A percentile compares a stretch with the other conserved stretches of the same genome.
phyloP scores from a whole-genome alignment of 2,888 invertebrate species.

The Prenolepis imparis region DNA sequence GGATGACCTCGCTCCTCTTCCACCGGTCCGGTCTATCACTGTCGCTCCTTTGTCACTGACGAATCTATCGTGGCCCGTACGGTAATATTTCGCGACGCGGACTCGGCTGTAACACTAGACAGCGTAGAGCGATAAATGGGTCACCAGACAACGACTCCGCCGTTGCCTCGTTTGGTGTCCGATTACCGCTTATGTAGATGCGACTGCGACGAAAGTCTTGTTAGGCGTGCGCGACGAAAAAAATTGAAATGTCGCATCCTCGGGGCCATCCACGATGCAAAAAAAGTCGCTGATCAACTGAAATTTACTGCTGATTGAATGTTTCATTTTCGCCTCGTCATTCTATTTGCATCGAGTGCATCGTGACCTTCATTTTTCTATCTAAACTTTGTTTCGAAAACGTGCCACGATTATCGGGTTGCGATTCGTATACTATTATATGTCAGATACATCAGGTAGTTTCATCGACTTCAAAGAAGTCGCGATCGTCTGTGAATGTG shows the following conservation, averaged over 20 bases:
- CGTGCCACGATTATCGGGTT: constrained; percentile 60
- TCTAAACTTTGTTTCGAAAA: constrained; percentile 54
- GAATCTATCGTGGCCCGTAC: constrained; percentile 67
- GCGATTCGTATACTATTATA: constrained; percentile 55
- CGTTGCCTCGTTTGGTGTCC: constrained; percentile 74
- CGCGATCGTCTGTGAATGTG: constrained; percentile 41
- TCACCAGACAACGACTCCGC: constrained; percentile 76
- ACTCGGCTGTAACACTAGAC: constrained; percentile 76
- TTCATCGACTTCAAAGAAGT: constrained; percentile 53
- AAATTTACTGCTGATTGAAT: constrained; percentile 1
- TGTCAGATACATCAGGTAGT: constrained; percentile 51
- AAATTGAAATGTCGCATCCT: background rate
- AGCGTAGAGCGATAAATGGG: constrained; percentile 81
- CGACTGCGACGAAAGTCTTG: constrained; percentile 67
- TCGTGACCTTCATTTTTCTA: constrained; percentile 51
- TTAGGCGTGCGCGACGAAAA: constrained; percentile 30
- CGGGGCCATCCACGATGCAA: background rate
- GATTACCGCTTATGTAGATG: constrained; percentile 78
- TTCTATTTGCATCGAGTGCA: background rate
- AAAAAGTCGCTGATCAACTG: constrained; percentile 17
- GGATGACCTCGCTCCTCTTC: background rate
- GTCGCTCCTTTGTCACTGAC: constrained; percentile 64
- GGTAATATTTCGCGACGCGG: constrained; percentile 61
- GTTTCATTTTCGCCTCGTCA: background rate
- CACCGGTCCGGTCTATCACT: constrained; percentile 60